phyloP scores from a whole-genome alignment of 2,888 invertebrate species.

The Volucella inflata region DNA sequence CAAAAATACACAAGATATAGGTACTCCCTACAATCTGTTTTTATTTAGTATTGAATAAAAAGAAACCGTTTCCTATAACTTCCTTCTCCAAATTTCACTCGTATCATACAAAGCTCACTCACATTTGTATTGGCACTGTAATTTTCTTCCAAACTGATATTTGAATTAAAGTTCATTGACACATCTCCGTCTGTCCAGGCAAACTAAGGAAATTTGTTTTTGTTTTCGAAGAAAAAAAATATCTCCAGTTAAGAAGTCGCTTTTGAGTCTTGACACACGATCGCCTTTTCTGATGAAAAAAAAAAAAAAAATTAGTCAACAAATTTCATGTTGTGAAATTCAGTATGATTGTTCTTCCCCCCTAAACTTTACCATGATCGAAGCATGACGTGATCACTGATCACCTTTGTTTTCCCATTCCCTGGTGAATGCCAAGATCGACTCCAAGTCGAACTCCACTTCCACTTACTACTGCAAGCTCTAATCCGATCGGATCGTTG shows the following conservation, averaged over 20 bases:
- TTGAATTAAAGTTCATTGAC: constrained; percentile 43
- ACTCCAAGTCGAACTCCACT: no score
- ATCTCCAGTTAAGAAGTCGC: neutral
- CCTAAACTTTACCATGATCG: neutral
- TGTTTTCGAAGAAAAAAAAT: constrained; percentile 10
- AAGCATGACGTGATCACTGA: neutral
- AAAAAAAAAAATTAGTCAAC: constrained; percentile 46
- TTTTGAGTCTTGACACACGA: constrained; percentile 34
- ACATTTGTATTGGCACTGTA: neutral
- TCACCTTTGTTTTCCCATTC: constrained; percentile 33
- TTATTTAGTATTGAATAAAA: no score
- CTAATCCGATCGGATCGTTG: neutral
- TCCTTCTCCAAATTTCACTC: neutral
- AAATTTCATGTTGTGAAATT: constrained; percentile 57
- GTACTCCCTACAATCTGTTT: no score
- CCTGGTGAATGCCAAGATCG: constrained; percentile 27
- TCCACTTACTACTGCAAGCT: no score
- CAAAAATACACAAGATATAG: no score
- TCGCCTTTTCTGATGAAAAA: constrained; percentile 42
- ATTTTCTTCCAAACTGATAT: constrained; percentile 12
- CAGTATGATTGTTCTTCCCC: neutral
- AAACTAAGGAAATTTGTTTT: constrained; percentile 43
- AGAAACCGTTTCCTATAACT: neutral
- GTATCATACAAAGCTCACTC: constrained; percentile 1
- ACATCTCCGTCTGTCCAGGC: neutral